Evolutionary conservation across 2,888 invertebrate species (phyloP).

Genomic region (Caenorhabditis macrosperma): DNA sequence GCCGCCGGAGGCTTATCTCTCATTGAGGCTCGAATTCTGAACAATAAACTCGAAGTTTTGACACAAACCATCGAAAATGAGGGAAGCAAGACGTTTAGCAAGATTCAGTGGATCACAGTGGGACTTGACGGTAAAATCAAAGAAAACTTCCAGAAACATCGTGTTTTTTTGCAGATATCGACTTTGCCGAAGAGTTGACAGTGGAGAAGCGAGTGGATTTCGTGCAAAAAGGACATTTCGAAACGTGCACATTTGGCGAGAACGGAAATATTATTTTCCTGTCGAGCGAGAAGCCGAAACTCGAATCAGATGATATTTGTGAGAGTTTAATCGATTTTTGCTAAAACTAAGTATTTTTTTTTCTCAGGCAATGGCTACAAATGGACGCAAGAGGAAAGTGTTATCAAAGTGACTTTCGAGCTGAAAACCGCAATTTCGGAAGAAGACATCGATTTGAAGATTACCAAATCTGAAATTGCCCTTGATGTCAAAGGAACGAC

Average conservation of each 20-base stretch:
- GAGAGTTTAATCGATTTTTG: neutral
- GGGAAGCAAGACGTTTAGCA: neutral
- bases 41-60: constrained; percentile 27
- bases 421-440: neutral
- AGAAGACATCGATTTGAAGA: constrained; percentile 37
- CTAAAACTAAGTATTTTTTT: neutral
- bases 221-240: constrained; percentile 29
- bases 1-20: neutral
- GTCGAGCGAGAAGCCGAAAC: constrained; percentile 18
- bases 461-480: constrained; percentile 12
- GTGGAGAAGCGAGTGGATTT: constrained; percentile 12
- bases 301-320: neutral
- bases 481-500: constrained; percentile 16
- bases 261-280: constrained; percentile 21
- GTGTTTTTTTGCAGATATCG: constrained; percentile 15
- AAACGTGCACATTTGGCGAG: constrained; percentile 30
- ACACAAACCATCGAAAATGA: constrained; percentile 16
- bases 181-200: constrained; percentile 20
- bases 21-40: constrained; percentile 34
- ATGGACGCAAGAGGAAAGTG: constrained; percentile 15
- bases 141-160: neutral
- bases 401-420: constrained; percentile 11
- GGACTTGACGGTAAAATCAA: constrained; percentile 6
- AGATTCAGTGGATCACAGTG: constrained; percentile 22
- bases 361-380: constrained; percentile 7